Percentiles rank a stretch among this genome's conserved stretches.
These are phyloP conservation scores for Teleogryllus occipitalis DNA, from an alignment of 1,140 invertebrate genomes.

Conservation along the genomic window DNA sequence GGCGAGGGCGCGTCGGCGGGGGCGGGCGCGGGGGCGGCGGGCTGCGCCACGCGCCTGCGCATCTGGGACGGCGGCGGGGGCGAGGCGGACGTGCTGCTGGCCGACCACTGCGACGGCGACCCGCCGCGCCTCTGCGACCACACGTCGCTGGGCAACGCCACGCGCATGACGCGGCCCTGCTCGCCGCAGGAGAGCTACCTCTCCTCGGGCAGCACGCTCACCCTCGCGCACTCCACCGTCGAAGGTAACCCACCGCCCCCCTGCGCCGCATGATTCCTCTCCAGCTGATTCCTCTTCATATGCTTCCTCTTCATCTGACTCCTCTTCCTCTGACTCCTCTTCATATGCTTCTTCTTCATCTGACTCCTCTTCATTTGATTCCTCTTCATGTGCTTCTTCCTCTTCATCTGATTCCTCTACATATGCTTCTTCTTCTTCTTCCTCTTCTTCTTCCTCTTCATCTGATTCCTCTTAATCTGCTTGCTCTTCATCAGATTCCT, in stretches of 20 bases:
- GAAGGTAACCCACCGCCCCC: conserved; percentile 26
- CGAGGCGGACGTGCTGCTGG: conserved; percentile 38
- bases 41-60: conserved; percentile 48
- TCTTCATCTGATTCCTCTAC: too few relatives aligned
- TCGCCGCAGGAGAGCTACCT: conserved; percentile 68
- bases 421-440: too few relatives aligned
- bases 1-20: conserved; percentile 25
- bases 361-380: too few relatives aligned
- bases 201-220: conserved; percentile 45
- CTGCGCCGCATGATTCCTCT: too few relatives aligned
- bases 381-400: too few relatives aligned
- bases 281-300: too few relatives aligned
- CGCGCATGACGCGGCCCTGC: conserved; percentile 65
- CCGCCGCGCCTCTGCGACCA: conserved; percentile 72
- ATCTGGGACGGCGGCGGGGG: conserved; percentile 48
- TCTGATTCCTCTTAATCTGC: too few relatives aligned
- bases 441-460: too few relatives aligned
- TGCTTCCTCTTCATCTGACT: too few relatives aligned
- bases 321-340: too few relatives aligned
- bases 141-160: conserved; percentile 63
- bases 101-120: conserved; percentile 63
- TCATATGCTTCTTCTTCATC: too few relatives aligned
- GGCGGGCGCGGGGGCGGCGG: conserved; percentile 14
- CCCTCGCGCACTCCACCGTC: conserved; percentile 29
- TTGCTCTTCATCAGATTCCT: too few relatives aligned